Conservation (phyloP, 2,113 vertebrate species). For the human region GRCh38 chrX:31315001-31315500, state of each 20-base stretch:
- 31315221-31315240: conserved; percentile 30
- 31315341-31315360: background rate
- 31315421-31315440: background rate
- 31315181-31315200: conserved; percentile 53
- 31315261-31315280: background rate
- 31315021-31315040: conserved; percentile 56
- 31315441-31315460: background rate
- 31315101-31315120: conserved; percentile 60
- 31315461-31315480: background rate
- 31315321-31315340: conserved; percentile 22
- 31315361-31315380: background rate
- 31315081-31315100: conserved; percentile 55
- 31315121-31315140: conserved; percentile 53
- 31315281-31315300: background rate
- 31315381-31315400: background rate
- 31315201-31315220: conserved; percentile 43
- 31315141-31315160: conserved; percentile 47
- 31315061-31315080: conserved; percentile 57
- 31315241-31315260: background rate
- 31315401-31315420: background rate
- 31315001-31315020: conserved; percentile 69
- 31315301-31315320: conserved; percentile 14
- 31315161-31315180: conserved; percentile 66
- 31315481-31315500: background rate
- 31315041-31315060: conserved; percentile 69